Evolutionary conservation across 2,888 invertebrate genomes (phyloP), one percentile per base, ranked within the genome.

Genomic region (Eupithecia insigniata): DNA sequence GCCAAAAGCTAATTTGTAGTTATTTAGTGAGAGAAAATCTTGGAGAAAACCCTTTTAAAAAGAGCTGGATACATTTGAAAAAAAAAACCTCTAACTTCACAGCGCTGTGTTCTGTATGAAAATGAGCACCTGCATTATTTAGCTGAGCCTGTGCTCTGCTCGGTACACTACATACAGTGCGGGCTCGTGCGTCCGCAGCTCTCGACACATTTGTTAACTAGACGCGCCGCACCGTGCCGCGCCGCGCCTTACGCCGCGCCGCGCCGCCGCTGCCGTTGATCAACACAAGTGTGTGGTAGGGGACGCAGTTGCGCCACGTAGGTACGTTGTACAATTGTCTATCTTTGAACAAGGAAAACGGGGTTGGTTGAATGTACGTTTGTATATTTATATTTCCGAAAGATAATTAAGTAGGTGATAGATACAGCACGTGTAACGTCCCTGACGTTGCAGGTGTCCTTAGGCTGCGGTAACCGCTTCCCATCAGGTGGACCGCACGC

Each of bases 121-220:
- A 66, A 72, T 72, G 62, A 67, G 64, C 34, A 30, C 34, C 32
- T 70, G 51, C 36, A 68, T 68, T 70, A 67, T 73, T 65, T 8
- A 67, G 66, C 4, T 5, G 55, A 55, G 26, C 55, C 55, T 26
- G 55, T 55, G 51, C 43, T 43, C 43, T 18, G 43, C 26, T 12
- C 55, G 26, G 46, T n/a, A 46, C 46, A 7, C 46, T n/a, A 46
- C 46, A n/a, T n/a, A 51, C 22, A 22, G 51, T 4, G 26, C 12
- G 22, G 14, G 12, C 55, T 26, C 51, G 12, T 22, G 51, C 22
- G 12, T n/a, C 46, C 46, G 22, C 10, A 3, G 22, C n/a, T 4
- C 51, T 22, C 46, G 55, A 1, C 55, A 26, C 55, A 22, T n/a
- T n/a, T n/a, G n/a, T 1, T 10, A 22, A 6, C 46, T 4, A 0